Conservation (phyloP, 2,797 vertebrate genomes). For the Furcifer pardalis region DNA sequence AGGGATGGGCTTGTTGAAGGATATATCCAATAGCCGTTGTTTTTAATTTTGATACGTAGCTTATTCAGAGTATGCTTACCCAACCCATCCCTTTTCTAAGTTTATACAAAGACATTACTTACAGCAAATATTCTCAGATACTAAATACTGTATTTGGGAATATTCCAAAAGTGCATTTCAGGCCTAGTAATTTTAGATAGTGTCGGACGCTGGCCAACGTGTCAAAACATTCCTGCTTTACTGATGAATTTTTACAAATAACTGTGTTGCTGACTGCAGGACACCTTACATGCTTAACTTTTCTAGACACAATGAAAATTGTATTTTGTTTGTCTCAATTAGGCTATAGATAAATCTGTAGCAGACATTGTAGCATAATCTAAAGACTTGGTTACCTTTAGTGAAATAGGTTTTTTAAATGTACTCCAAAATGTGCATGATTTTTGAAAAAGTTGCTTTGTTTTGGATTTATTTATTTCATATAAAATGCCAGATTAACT, state of each 20-base stretch:
- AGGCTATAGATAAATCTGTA: slow-evolving; percentile 12
- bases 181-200: not conserved
- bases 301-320: not conserved
- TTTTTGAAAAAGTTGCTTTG: slow-evolving; percentile 36
- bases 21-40: not conserved
- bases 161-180: not conserved
- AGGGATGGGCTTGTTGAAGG: too few relatives aligned
- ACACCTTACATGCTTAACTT: not conserved
- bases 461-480: slow-evolving; percentile 37
- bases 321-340: slow-evolving; percentile 5
- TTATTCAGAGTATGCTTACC: not conserved
- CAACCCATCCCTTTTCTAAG: too few relatives aligned
- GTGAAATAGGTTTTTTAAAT: slow-evolving; percentile 8
- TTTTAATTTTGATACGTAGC: not conserved
- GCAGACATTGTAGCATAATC: slow-evolving; percentile 6
- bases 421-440: slow-evolving; percentile 45
- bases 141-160: not conserved
- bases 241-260: not conserved
- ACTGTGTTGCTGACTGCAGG: not conserved
- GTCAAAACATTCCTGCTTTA: not conserved
- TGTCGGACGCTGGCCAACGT: not conserved
- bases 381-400: slow-evolving; percentile 7
- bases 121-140: not conserved
- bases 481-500: slow-evolving; percentile 36
- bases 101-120: not conserved